Conservation (phyloP, 2,797 vertebrate species). For the Manis javanica region DNA sequence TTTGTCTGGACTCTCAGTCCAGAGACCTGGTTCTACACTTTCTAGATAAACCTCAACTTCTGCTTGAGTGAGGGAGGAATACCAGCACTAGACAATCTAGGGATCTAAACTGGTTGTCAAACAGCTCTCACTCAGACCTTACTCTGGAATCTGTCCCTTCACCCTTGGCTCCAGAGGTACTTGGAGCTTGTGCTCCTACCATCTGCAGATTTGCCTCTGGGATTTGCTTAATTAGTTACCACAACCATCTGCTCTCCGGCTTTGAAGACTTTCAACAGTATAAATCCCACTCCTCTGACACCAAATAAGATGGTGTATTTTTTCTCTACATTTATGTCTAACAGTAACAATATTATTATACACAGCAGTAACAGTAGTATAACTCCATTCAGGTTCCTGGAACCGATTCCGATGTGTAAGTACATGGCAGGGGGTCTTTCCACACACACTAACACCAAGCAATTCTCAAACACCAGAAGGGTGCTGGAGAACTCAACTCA, state of each 20-base stretch:
- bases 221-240: background rate
- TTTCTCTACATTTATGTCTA: too few species aligned
- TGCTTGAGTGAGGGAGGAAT: background rate
- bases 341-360: too few species aligned
- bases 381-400: too few species aligned
- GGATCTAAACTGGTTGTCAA: background rate
- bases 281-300: too few species aligned
- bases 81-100: background rate
- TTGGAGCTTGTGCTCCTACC: background rate
- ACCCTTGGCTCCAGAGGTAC: background rate
- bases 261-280: background rate
- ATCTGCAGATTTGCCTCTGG: background rate
- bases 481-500: too few species aligned
- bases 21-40: background rate
- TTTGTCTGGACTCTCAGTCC: background rate
- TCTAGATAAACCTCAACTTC: background rate
- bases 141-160: background rate
- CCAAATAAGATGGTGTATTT: too few species aligned
- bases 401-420: too few species aligned
- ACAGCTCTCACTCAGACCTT: background rate
- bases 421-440: too few species aligned
- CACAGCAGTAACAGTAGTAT: too few species aligned
- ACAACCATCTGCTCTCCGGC: slow-evolving; percentile 46
- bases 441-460: too few species aligned
- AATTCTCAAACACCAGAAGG: too few species aligned